Conservation (phyloP, 1,140 invertebrate species). For the Atta colombica region DNA sequence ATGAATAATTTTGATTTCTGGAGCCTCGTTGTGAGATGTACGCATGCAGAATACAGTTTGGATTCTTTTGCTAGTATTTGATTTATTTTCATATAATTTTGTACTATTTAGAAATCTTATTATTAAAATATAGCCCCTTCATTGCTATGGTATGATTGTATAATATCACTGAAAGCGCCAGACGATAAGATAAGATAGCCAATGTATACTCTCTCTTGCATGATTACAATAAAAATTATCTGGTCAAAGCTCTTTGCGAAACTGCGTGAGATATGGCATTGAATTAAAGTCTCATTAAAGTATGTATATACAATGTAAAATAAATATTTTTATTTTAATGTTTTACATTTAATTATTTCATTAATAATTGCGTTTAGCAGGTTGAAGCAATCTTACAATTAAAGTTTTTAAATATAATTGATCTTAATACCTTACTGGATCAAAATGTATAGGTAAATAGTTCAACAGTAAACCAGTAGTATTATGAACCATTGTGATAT, state of each 20-base stretch:
- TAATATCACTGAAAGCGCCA: not conserved
- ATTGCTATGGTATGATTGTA: not conserved
- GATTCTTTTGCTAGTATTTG: not conserved
- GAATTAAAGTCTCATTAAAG: conserved; percentile 5
- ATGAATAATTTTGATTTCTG: not conserved
- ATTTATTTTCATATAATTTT: not conserved
- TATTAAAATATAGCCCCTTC: not conserved
- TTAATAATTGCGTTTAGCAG: no score
- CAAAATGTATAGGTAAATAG: no score
- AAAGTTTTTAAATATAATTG: no score
- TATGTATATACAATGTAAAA: not conserved
- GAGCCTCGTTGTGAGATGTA: not conserved
- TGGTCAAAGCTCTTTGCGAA: not conserved
- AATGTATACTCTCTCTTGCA: conserved; percentile 1
- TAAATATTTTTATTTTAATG: not conserved
- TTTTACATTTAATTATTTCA: no score
- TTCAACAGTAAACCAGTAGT: no score
- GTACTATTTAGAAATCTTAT: not conserved
- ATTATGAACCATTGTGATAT: no score
- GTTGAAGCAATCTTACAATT: no score
- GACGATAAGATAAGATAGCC: conserved; percentile 53
- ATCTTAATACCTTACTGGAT: no score
- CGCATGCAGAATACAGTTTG: not conserved
- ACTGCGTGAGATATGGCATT: not conserved
- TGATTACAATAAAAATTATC: conserved; percentile 15